phyloP scores from a whole-genome alignment of 2,113 vertebrate genomes.

The Lynx canadensis region DNA sequence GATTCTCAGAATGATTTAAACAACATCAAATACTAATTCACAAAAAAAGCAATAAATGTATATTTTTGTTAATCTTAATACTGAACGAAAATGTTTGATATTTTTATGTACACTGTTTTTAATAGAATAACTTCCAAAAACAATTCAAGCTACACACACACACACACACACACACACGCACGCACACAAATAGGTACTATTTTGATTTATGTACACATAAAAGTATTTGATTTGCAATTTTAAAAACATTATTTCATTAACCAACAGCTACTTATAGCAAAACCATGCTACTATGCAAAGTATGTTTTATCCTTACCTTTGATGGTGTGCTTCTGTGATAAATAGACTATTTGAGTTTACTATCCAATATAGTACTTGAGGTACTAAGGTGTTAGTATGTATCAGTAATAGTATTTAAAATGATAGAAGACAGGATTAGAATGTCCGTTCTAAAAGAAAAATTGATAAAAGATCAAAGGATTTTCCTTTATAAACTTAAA shows the following conservation, averaged over 20 bases:
- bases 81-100: not conserved
- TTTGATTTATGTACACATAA: not conserved
- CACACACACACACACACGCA: not conserved
- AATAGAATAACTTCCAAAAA: not conserved
- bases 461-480: not conserved
- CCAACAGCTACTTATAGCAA: not conserved
- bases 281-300: not conserved
- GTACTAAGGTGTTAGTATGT: not conserved
- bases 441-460: not conserved
- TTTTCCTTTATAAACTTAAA: not conserved
- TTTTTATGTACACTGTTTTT: not conserved
- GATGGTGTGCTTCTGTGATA: not conserved
- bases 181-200: not conserved
- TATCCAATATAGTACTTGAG: not conserved
- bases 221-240: not conserved
- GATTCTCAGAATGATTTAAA: constrained; percentile 1
- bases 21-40: not conserved
- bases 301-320: not conserved
- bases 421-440: not conserved
- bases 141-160: not conserved
- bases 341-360: constrained; percentile 12
- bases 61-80: not conserved
- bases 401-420: not conserved
- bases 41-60: not conserved
- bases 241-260: not conserved